These are phyloP conservation scores for Panthera tigris DNA, from an alignment of 2,113 vertebrate genomes.

Conservation along the genomic window DNA sequence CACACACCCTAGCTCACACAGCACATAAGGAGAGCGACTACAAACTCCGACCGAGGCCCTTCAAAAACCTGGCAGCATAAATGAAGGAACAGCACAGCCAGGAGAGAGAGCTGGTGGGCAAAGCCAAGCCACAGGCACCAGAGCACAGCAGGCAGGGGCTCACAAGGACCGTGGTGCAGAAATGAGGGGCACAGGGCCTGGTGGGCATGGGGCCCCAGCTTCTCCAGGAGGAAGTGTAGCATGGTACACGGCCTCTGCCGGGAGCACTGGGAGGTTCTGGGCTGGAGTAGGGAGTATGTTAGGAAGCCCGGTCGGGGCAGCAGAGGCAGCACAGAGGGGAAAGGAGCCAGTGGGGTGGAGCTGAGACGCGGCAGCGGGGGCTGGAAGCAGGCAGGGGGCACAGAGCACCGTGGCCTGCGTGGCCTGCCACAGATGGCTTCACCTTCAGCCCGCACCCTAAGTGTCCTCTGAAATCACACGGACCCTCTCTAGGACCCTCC, in stretches of 20 bases:
- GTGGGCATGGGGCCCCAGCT: neutral
- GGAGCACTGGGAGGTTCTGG: neutral
- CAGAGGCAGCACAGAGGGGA: neutral
- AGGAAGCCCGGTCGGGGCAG: fast-evolving
- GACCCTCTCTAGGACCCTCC: neutral
- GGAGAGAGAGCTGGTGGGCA: neutral
- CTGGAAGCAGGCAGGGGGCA: neutral
- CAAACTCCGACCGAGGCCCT: neutral
- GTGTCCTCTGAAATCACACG: neutral
- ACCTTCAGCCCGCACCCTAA: neutral
- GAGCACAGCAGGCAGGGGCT: neutral
- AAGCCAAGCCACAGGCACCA: fast-evolving
- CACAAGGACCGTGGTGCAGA: neutral
- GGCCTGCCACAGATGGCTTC: neutral
- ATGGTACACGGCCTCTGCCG: neutral
- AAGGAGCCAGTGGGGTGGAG: neutral
- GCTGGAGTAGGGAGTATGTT: neutral
- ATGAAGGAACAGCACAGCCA: neutral
- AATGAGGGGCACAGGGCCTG: neutral
- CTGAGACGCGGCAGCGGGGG: fast-evolving
- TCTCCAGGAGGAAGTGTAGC: neutral
- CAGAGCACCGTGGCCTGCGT: neutral
- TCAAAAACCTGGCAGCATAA: neutral
- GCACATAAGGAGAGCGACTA: neutral
- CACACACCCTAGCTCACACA: neutral